Base-by-base conservation (phyloP, 2,888 invertebrate genomes). In the Lithophane ornitopus region DNA sequence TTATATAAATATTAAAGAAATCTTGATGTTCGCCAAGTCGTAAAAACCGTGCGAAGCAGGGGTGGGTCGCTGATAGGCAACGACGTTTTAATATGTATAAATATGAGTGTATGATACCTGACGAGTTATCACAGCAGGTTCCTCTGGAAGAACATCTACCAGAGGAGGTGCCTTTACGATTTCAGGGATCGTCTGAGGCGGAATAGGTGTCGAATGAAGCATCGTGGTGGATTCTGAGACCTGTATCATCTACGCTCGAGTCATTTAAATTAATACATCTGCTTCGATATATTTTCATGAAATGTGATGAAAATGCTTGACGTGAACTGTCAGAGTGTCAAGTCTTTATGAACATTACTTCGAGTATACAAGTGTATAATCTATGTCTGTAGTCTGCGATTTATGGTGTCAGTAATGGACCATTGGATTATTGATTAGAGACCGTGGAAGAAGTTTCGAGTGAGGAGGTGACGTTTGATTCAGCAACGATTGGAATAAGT, bases 171-270 rank as follows among this genome's bases (percentile, higher is more conserved):
- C 8, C 34, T 89, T 88, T 54, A 86, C 80, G 3, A 85, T 70
- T 0, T 90, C 90, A 4, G 81, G 80, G 74, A 87, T 88, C 22
- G 82, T 56, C 14, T 77, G 71, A 0, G 78, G 70, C 0, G 93
- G 92, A 22, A 94, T 93, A 0, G 94, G 93, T 0, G 89, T 85
- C 2, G 84, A 87, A 28, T 85, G 87, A 70, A 84, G 87, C 90
- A 90, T 91, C 66, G 73, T 88, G 9, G 12, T 8, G 41, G 14
- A 3, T 9, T 46, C 8, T 8, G 6, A 54, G 22, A 34, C 6
- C 19, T 49, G 26, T 22, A 4, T 26, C 34, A 2, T 68, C 9
- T 66, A 19, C 59, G 26, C 22, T 46, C 2, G 3, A 59, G 9
- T 26, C 61, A 56, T 56, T 62, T 59, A 76, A 26, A 26, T 52